Evolutionary conservation across 2,888 invertebrate genomes (phyloP).

Genomic region (Nectonema munidae): DNA sequence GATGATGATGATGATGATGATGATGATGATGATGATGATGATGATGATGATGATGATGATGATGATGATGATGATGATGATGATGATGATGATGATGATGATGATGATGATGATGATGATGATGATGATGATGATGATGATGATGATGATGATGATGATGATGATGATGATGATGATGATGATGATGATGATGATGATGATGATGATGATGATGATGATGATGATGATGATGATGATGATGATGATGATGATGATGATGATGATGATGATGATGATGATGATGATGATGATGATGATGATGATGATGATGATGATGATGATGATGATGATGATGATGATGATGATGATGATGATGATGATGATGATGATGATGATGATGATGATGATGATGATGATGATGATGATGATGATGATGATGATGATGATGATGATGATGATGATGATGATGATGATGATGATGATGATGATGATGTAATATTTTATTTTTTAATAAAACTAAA

Average conservation of each 20-base stretch:
- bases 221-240: conserved; percentile 15
- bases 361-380: conserved; percentile 17
- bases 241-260: conserved; percentile 15
- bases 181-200: conserved; percentile 15
- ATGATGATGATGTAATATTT: conserved; percentile 1
- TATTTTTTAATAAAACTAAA: too few relatives aligned
- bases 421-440: conserved; percentile 9
- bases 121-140: conserved; percentile 15
- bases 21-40: conserved; percentile 15
- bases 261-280: conserved; percentile 14
- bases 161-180: conserved; percentile 15
- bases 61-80: conserved; percentile 15
- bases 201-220: conserved; percentile 14
- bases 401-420: conserved; percentile 17
- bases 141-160: conserved; percentile 14
- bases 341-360: conserved; percentile 16
- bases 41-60: conserved; percentile 15
- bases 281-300: conserved; percentile 15
- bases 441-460: conserved; percentile 10
- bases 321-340: conserved; percentile 15
- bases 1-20: conserved; percentile 15
- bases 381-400: conserved; percentile 17
- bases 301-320: conserved; percentile 15
- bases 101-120: conserved; percentile 15
- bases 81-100: conserved; percentile 15